phyloP scores from a whole-genome alignment of 2,113 vertebrate genomes.

The Anoura caudifer region DNA sequence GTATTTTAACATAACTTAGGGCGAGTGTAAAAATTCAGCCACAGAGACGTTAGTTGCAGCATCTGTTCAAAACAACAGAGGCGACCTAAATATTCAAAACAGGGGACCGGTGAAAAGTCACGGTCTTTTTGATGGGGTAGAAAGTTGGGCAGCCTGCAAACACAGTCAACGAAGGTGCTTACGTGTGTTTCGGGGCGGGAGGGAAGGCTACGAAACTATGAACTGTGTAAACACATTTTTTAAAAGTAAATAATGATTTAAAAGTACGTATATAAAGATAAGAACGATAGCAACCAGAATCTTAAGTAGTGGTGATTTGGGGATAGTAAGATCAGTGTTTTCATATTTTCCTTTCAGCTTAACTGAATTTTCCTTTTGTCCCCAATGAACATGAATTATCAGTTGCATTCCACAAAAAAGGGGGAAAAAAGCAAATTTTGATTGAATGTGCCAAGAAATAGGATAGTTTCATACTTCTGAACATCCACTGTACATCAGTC shows the following conservation, averaged over 20 bases:
- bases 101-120: neutral
- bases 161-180: neutral
- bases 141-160: neutral
- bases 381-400: neutral
- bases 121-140: neutral
- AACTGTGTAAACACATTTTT: conserved; percentile 2
- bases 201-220: neutral
- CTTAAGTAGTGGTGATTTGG: neutral
- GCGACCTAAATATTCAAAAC: neutral
- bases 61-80: neutral
- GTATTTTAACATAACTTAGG: conserved; percentile 31
- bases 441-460: neutral
- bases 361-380: neutral
- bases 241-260: neutral
- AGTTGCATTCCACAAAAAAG: neutral
- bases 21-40: neutral
- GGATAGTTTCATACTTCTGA: neutral
- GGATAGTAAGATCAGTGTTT: neutral
- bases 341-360: conserved; percentile 24
- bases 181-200: neutral
- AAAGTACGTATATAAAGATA: neutral
- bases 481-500: neutral
- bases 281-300: neutral
- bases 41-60: neutral
- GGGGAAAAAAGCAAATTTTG: neutral